Conservation (phyloP, 2,797 vertebrate genomes). For the Helostoma temminkii region DNA sequence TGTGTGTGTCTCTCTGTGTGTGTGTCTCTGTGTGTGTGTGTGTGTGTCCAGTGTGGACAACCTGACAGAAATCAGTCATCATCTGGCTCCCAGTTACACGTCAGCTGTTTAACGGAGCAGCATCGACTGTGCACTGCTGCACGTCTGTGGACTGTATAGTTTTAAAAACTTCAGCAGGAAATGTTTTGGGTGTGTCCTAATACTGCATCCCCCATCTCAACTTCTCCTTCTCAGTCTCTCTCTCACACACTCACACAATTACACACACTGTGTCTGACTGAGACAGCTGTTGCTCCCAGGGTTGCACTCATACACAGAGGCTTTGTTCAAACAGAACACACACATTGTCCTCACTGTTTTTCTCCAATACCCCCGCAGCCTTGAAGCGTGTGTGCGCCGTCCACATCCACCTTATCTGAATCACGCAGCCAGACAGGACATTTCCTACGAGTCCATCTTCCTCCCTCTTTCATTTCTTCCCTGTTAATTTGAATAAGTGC, state of each 20-base stretch:
- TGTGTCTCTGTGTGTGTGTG: slow-evolving; percentile 22
- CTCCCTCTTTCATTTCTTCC: slow-evolving; percentile 46
- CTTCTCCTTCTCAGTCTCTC: background rate
- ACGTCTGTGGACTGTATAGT: background rate
- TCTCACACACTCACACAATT: slow-evolving; percentile 24
- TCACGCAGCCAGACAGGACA: slow-evolving; percentile 53
- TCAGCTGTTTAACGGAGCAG: slow-evolving; percentile 14
- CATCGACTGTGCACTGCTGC: background rate
- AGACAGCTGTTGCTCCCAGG: slow-evolving; percentile 84
- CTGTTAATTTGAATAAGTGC: slow-evolving; percentile 78
- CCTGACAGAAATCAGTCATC: slow-evolving; percentile 41
- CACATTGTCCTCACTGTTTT: slow-evolving; percentile 50
- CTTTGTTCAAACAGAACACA: slow-evolving; percentile 73
- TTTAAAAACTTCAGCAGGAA: slow-evolving; percentile 20
- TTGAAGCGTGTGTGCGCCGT: slow-evolving; percentile 45
- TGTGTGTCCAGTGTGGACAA: slow-evolving; percentile 14
- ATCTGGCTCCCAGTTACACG: background rate
- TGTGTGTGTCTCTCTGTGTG: slow-evolving; percentile 16
- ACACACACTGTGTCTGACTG: slow-evolving; percentile 51
- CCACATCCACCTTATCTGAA: slow-evolving; percentile 57
- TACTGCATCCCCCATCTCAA: slow-evolving; percentile 12
- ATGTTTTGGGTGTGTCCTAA: slow-evolving; percentile 62
- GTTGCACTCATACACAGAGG: slow-evolving; percentile 73
- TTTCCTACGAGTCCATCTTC: slow-evolving; percentile 46
- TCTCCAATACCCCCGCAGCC: slow-evolving; percentile 40